A percentile compares a stretch with the other conserved stretches of the same genome.
These are phyloP conservation scores for Ophion ventricosus DNA, from an alignment of 2,888 invertebrate genomes.

Conservation along the genomic window DNA sequence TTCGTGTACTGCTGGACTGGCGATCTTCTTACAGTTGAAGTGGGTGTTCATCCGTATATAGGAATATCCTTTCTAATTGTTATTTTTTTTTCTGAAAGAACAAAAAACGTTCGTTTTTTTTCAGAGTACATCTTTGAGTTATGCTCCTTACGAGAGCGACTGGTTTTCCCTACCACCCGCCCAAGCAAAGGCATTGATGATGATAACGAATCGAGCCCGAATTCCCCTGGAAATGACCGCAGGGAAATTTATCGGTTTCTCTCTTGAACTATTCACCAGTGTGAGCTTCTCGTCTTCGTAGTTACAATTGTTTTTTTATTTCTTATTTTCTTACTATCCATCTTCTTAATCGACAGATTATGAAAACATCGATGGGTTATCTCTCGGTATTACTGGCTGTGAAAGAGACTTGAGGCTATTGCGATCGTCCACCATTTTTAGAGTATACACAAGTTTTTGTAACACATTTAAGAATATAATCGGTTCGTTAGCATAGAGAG, in stretches of 20 bases:
- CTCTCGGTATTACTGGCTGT: constrained; percentile 53
- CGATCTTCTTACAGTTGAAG: constrained; percentile 68
- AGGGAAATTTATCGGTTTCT: constrained; percentile 72
- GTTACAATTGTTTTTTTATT: no score
- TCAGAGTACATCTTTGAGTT: constrained; percentile 67
- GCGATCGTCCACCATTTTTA: background rate
- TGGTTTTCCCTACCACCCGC: constrained; percentile 69
- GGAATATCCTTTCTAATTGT: background rate
- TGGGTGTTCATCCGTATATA: constrained; percentile 7
- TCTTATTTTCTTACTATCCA: no score
- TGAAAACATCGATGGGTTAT: constrained; percentile 59
- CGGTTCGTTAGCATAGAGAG: no score
- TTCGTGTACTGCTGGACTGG: constrained; percentile 73
- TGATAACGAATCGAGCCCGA: constrained; percentile 65
- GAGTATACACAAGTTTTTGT: background rate
- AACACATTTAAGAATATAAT: background rate
- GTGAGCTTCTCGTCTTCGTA: constrained; percentile 56
- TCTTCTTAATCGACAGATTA: constrained; percentile 26
- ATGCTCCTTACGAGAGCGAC: constrained; percentile 64
- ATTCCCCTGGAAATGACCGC: constrained; percentile 71
- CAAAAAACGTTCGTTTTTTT: constrained; percentile 14
- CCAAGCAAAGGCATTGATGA: constrained; percentile 61
- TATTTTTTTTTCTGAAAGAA: background rate
- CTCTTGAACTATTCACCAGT: constrained; percentile 68
- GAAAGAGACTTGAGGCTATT: constrained; percentile 25